Evolutionary conservation across 2,888 invertebrate species (phyloP), one percentile per base, ranked within the genome.

Genomic region (Thymelicus acteon): DNA sequence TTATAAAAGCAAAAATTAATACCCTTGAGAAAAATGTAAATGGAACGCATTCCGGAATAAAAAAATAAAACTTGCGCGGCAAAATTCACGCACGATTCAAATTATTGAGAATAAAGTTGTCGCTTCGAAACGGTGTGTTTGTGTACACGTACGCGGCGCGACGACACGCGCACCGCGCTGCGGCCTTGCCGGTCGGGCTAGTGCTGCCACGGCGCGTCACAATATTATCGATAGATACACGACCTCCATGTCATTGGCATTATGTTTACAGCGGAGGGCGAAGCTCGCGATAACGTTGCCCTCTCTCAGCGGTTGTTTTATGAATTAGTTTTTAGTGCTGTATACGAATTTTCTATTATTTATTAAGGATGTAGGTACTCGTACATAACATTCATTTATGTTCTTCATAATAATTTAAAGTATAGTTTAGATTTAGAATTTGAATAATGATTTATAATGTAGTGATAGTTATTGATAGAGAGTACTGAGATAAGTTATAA

Each of bases 181-280:
- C 90, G 93, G 92, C 93, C 93, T 93, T 93, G 93, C 86, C 76
- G 81, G 82, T 81, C 83, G 84, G 82, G 77, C 85, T 86, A 92
- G 92, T 91, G 92, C 75, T 90, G 92, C 76, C 85, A 84, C 88
- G 85, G 85, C 86, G 77, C 78, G 78, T 75, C 72, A 78, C 83
- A 79, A 80, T 85, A 83, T 82, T 92, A 92, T 93, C 92, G 93
- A 93, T 90, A 89, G 81, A 79, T 77, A 79, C 76, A 75, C 85
- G 86, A 85, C 86, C 86, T 86, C 85, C 82, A 86, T 91, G 93
- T 93, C 93, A 92, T 91, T 93, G 92, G 90, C 91, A 89, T 85
- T 88, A 79, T 88, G 90, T 91, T 91, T 90, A 92, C 88, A 77
- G 76, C 72, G 76, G 85, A 81, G 85, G 84, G 83, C 86, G 86